Evolutionary conservation across 1,140 invertebrate species (phyloP), one percentile per base, ranked within the genome.

Genomic region (Cydia pomonella): DNA sequence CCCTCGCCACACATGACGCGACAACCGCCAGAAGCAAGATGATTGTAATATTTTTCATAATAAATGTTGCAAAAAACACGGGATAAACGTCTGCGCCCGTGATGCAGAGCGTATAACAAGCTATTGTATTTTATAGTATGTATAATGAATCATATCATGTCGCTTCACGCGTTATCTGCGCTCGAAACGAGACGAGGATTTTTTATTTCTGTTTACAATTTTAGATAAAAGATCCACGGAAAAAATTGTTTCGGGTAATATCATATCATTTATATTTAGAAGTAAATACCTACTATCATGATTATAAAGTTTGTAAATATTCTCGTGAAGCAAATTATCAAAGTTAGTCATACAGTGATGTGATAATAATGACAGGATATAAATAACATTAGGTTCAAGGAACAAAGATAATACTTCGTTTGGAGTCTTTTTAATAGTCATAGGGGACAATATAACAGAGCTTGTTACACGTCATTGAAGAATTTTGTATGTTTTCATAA

Each of bases 1-100:
- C 88, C 3, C 62, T 83, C 7, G 77, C 82, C 41, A 73, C 76
- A 76, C 87, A 87, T 66, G 81, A 78, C 10, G 84, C 82, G 16
- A 87, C n/a, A 33, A 75, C 78, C 27, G 82, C 47, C 25, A 88
- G 27, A 29, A 83, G 44, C 29, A 86, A 38, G 75, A 84, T 74
- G 82, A 7, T 29, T 66, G 27, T 66, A n/a, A 66, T 66, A 2
- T 6, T 1, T 29, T 66, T 66, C 63, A 66, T 66, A 29, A 29
- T 66, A 29, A 25, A 9, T 29, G 13, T 29, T 29, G 23, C 63
- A 13, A 7, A 27, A 25, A 13, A 23, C 23, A 66, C 16, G 33
- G 1, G 5, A 29, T 66, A 63, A n/a, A 27, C 25, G 62, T 25
- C n/a, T 7, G 50, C n/a, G n/a, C 50, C 50, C n/a, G n/a, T 53